These are phyloP conservation scores for Diglossa cyanea DNA, from an alignment of 2,797 vertebrate genomes.

Conservation along the genomic window DNA sequence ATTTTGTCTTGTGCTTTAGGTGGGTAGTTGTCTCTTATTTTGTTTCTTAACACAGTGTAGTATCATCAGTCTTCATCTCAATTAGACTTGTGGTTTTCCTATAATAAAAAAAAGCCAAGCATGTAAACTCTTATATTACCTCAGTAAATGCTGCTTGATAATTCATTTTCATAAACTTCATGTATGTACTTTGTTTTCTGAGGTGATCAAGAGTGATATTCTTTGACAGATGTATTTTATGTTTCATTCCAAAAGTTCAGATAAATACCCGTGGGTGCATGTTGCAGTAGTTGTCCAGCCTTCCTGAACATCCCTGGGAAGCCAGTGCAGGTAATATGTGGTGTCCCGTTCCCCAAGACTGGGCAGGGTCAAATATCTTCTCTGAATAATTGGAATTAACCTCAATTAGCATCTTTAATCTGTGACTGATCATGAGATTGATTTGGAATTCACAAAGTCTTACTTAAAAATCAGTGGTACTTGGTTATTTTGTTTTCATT, in stretches of 20 bases:
- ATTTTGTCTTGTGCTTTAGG: background rate
- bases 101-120: background rate
- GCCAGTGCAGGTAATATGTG: background rate
- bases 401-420: background rate
- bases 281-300: background rate
- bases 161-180: background rate
- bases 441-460: background rate
- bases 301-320: background rate
- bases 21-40: background rate
- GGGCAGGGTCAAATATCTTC: background rate
- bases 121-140: background rate
- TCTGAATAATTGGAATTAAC: background rate
- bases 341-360: background rate
- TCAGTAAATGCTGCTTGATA: background rate
- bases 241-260: background rate
- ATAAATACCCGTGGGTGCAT: rapidly evolving
- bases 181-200: background rate
- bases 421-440: background rate
- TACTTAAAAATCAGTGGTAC: background rate
- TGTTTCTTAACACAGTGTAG: background rate
- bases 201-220: background rate
- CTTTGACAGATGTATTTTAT: rapidly evolving
- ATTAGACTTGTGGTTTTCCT: background rate
- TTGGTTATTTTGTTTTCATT: background rate
- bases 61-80: background rate